A percentile compares a stretch with the other conserved stretches of the same genome.
Evolutionary conservation across 64 coral and sea anemone genomes (phyloP).

Genomic region (Platygyra sinensis): DNA sequence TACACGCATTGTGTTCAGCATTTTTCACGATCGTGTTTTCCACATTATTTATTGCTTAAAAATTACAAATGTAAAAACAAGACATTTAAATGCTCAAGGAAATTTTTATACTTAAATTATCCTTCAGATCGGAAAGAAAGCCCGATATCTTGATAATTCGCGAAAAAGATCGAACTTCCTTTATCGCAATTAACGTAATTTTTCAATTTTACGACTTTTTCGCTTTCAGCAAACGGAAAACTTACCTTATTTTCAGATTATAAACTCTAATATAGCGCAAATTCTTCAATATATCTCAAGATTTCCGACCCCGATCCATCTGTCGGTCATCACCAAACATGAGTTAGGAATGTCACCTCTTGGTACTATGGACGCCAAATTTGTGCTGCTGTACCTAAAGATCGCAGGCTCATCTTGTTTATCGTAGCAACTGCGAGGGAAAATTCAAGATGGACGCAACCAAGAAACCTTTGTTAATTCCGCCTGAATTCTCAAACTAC

Average conservation of each 20-base stretch:
- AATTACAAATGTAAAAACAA: background rate
- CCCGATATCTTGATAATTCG: background rate
- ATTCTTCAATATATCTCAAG: background rate
- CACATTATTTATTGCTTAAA: background rate
- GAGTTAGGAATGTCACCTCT: background rate
- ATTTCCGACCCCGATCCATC: background rate
- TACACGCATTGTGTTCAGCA: no score
- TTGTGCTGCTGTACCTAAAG: slow-evolving; percentile 31
- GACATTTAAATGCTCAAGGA: background rate
- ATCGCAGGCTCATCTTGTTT: slow-evolving; percentile 88
- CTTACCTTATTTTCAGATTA: slow-evolving; percentile 20
- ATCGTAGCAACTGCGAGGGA: slow-evolving; percentile 83
- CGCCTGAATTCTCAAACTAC: slow-evolving; percentile 96
- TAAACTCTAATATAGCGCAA: background rate
- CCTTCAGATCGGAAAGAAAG: background rate
- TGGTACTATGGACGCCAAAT: slow-evolving; percentile 26
- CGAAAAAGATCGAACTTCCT: background rate
- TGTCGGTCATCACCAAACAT: background rate
- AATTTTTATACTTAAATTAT: background rate
- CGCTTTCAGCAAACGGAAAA: background rate
- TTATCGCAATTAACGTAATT: background rate
- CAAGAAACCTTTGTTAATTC: slow-evolving; percentile 97
- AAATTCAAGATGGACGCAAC: slow-evolving; percentile 92
- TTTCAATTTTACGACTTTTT: background rate
- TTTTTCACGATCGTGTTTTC: background rate